A percentile compares a stretch with the other conserved stretches of the same genome.
phyloP scores from a whole-genome alignment of 2,113 vertebrate species.

The Mormyrus iriodes region DNA sequence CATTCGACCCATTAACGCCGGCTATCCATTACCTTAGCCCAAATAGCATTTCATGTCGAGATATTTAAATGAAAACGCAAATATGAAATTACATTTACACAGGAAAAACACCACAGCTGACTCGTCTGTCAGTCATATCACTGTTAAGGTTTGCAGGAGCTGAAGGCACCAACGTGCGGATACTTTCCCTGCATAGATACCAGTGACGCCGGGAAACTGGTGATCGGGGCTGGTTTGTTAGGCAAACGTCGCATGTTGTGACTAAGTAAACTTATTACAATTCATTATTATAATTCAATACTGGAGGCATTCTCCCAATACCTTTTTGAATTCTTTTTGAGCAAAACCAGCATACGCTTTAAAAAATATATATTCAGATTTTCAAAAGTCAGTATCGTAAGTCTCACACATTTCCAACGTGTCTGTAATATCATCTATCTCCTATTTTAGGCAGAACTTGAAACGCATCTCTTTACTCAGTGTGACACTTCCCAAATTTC shows the following conservation, averaged over 20 bases:
- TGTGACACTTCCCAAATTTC: neutral
- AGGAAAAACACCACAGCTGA: neutral
- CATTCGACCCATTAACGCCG: neutral
- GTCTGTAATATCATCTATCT: neutral
- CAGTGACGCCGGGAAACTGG: neutral
- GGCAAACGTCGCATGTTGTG: neutral
- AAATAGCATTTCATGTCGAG: neutral
- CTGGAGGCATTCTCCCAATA: neutral
- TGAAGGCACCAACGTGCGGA: neutral
- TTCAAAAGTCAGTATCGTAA: neutral
- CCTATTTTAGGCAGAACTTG: neutral
- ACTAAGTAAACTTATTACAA: neutral
- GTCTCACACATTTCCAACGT: neutral
- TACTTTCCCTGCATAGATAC: neutral
- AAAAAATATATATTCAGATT: neutral
- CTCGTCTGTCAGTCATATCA: neutral
- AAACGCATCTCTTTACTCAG: neutral
- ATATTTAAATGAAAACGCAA: neutral
- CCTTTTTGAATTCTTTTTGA: too few relatives aligned
- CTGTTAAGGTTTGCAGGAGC: neutral
- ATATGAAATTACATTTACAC: neutral
- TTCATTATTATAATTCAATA: neutral
- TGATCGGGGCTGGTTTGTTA: neutral
- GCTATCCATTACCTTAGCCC: neutral
- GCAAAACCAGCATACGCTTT: too few relatives aligned